Evolutionary conservation across 2,888 invertebrate genomes (phyloP), one percentile per base, ranked within the genome.

Genomic region (Patella caerulea): DNA sequence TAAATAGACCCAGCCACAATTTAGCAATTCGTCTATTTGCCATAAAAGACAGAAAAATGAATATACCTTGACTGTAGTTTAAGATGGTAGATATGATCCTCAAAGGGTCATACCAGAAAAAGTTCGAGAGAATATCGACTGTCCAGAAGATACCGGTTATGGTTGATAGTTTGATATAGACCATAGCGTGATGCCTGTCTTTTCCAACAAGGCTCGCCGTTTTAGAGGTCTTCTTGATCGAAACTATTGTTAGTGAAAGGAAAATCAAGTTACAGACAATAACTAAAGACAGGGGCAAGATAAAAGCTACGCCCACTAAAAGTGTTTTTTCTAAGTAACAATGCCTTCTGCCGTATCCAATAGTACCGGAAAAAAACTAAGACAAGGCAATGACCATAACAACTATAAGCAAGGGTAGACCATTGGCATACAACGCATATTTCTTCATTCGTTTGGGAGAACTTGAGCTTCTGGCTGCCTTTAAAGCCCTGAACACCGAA

Each of bases 81-180:
- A 86, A 69, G 12, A 79, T 75, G 9, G 82, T 81, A 4, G 82
- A 82, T 54, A 84, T 54, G 70, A 82, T 83, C 4, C 82, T 80
- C 34, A 85, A 79, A 5, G 77, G 54, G 0, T 79, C 81, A 14
- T 80, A 24, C 1, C 76, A 75, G 4, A 83, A 72, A 53, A 83
- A 72, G 0, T 82, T 81, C 71, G 83, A 83, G 14, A 86, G 53
- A n/a, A 87, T 78, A 9, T 81, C 82, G 5, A 85, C 76, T 3
- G 83, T 78, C 87, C 87, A 87, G 7, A 84, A 79, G 17, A 84
- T 53, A 12, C 87, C 87, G 45, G 85, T 83, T 9, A 87, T 72
- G 2, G 82, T 74, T 71, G 83, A 85, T 52, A 87, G 76, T 71
- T 84, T 83, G 4, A 84, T 72, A 70, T 84, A 86, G 5, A 85